Percentiles rank a stretch among this genome's conserved stretches.
Evolutionary conservation across 2,888 invertebrate species (phyloP).

Genomic region (Craniophora ligustri): DNA sequence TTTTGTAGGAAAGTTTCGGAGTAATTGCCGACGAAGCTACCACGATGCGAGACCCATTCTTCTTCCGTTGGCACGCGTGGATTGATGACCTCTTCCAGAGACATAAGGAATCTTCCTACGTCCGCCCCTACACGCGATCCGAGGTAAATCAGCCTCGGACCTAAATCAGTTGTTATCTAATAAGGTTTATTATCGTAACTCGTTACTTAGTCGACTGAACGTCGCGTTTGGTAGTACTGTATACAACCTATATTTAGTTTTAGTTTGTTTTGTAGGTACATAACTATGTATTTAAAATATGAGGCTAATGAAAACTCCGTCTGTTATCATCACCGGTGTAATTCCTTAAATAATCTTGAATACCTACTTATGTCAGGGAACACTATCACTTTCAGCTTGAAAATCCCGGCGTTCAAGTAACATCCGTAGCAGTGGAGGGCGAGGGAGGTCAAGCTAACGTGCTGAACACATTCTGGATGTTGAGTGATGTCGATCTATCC

Average conservation of each 20-base stretch:
- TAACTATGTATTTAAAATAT: no score
- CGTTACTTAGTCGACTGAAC: no score
- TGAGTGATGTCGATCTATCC: constrained; percentile 93
- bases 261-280: no score
- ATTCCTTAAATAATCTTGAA: no score
- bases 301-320: no score
- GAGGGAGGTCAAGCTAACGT: constrained; percentile 85
- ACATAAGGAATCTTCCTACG: constrained; percentile 88
- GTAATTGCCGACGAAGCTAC: constrained; percentile 95
- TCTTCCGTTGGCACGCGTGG: constrained; percentile 95
- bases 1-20: constrained; percentile 91
- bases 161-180: no score
- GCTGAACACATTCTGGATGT: constrained; percentile 93
- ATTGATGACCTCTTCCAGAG: constrained; percentile 93
- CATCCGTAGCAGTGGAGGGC: constrained; percentile 82
- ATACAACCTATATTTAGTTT: no score
- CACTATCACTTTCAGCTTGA: constrained; percentile 82
- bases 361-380: no score
- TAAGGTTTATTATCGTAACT: no score
- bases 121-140: constrained; percentile 76
- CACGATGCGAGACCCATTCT: constrained; percentile 95
- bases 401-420: constrained; percentile 89
- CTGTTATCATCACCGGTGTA: no score
- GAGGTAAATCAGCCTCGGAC: constrained; percentile 71
- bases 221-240: no score